Evolutionary conservation across 2,113 vertebrate species (phyloP).

Genomic region (Lota lota): DNA sequence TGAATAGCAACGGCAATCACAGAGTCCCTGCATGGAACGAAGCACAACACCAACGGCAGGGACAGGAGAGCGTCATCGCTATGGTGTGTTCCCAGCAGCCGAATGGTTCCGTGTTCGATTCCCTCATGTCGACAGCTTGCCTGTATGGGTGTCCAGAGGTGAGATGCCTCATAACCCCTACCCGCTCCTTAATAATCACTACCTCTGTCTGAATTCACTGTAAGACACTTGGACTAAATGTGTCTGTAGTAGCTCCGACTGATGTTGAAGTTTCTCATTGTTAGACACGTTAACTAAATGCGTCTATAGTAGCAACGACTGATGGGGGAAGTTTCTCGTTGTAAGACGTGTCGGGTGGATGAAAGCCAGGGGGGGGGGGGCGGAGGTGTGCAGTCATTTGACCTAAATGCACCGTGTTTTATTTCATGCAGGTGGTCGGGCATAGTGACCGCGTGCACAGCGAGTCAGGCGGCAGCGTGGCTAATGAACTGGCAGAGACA

Average conservation of each 20-base stretch:
- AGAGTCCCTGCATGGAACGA: constrained; percentile 31
- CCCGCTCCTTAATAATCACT: too few relatives aligned
- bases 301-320: too few relatives aligned
- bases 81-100: neutral
- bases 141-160: neutral
- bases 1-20: constrained; percentile 49
- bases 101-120: neutral
- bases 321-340: too few relatives aligned
- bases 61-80: neutral
- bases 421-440: neutral
- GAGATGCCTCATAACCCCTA: too few relatives aligned
- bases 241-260: too few relatives aligned
- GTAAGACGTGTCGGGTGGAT: too few relatives aligned
- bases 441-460: constrained; percentile 54
- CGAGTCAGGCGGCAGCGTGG: constrained; percentile 72
- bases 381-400: neutral
- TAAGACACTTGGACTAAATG: too few relatives aligned
- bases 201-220: too few relatives aligned
- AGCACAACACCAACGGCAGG: constrained; percentile 35
- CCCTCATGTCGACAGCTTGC: neutral
- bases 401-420: neutral
- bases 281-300: too few relatives aligned
- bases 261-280: too few relatives aligned
- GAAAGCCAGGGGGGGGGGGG: neutral
- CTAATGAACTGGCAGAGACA: constrained; percentile 79